Percentiles rank a stretch among this genome's conserved stretches.
phyloP scores from a whole-genome alignment of 2,888 invertebrate species.

The Apotomis capreana region DNA sequence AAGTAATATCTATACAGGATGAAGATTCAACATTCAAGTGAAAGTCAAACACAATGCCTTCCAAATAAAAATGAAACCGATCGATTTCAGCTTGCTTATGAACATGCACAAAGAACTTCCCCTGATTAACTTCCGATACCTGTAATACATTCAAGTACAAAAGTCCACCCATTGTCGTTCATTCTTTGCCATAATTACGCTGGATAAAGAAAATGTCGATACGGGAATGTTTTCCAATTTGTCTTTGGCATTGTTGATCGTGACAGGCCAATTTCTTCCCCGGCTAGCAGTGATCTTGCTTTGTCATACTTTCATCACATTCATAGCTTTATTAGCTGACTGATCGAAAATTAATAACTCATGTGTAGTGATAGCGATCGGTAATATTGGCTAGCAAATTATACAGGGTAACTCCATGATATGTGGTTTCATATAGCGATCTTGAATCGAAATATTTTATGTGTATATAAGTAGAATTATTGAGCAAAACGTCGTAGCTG shows the following conservation, averaged over 20 bases:
- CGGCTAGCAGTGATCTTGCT: slow-evolving; percentile 34
- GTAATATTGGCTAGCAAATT: slow-evolving; percentile 1
- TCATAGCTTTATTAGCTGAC: slow-evolving; percentile 37
- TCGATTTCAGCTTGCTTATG: neutral
- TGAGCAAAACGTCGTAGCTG: no score
- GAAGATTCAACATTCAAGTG: neutral
- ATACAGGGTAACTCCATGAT: no score
- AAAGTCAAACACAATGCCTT: neutral
- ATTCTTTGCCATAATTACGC: slow-evolving; percentile 65
- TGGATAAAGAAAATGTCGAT: slow-evolving; percentile 67
- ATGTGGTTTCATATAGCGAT: no score
- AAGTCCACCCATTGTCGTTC: slow-evolving; percentile 49
- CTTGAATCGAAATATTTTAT: no score
- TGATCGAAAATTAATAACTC: slow-evolving; percentile 33
- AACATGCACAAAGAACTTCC: slow-evolving; percentile 10
- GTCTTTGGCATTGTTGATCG: slow-evolving; percentile 64
- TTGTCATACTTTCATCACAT: slow-evolving; percentile 40
- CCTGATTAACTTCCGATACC: slow-evolving; percentile 22
- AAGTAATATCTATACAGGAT: no score
- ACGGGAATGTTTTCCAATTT: slow-evolving; percentile 68
- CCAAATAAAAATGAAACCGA: neutral
- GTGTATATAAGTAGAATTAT: no score
- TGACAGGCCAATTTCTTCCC: slow-evolving; percentile 60
- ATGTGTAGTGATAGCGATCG: slow-evolving; percentile 6
- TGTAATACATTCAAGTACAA: slow-evolving; percentile 33